These are phyloP conservation scores for Psococerastis gibbosa DNA, from an alignment of 2,888 invertebrate genomes.

Conservation along the genomic window DNA sequence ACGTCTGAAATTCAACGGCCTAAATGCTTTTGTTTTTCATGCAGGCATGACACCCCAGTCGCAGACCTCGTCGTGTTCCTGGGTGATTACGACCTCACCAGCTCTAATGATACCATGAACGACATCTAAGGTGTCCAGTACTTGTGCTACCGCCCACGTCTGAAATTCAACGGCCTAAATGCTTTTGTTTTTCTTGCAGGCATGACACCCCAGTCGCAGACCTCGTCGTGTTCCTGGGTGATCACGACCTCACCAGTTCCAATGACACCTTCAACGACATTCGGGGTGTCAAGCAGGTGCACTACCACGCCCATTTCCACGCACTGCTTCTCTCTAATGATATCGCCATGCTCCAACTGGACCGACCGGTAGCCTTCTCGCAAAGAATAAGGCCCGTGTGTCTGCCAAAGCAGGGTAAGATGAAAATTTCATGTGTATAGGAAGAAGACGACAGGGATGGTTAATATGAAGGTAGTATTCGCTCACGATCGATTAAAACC, in stretches of 20 bases:
- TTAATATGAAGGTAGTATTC: too few relatives aligned
- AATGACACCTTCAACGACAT: conserved; percentile 21
- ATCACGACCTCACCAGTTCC: conserved; percentile 22
- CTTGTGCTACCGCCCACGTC: conserved; percentile 24
- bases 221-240: conserved; percentile 21
- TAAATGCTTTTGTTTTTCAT: too few relatives aligned
- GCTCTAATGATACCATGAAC: conserved; percentile 20
- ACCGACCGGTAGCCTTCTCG: conserved; percentile 21
- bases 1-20: too few relatives aligned
- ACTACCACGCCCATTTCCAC: conserved; percentile 25
- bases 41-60: conserved; percentile 21
- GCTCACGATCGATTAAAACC: too few relatives aligned
- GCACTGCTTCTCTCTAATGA: conserved; percentile 25
- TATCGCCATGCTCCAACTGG: conserved; percentile 24
- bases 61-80: conserved; percentile 19
- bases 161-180: conserved; percentile 14
- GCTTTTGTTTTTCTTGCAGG: conserved; percentile 15
- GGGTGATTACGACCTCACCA: conserved; percentile 23
- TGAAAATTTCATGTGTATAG: too few relatives aligned
- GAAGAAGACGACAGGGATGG: too few relatives aligned
- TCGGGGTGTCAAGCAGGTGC: conserved; percentile 20
- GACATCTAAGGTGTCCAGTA: conserved; percentile 20
- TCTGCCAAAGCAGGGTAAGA: conserved; percentile 23
- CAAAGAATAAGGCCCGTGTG: conserved; percentile 24
- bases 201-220: conserved; percentile 21